These are phyloP conservation scores for Hemicentrotus pulcherrimus DNA, from an alignment of 35 echinoderm and acorn worm genomes.

Conservation along the genomic window DNA sequence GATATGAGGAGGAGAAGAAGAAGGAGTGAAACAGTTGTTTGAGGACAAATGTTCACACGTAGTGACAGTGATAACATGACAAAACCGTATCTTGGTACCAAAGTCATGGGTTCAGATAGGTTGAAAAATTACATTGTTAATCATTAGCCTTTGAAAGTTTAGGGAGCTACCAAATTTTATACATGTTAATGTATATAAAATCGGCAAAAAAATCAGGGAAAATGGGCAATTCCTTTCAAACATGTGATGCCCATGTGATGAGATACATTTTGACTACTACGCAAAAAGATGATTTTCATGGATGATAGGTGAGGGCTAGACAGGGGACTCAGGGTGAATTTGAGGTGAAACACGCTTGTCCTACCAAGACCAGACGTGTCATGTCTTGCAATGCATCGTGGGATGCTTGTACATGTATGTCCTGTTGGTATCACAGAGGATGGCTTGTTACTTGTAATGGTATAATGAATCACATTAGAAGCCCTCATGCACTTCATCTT, in stretches of 20 bases:
- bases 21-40: neutral
- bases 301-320: neutral
- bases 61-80: neutral
- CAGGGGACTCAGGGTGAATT: neutral
- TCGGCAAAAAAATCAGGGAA: neutral
- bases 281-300: neutral
- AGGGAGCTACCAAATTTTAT: neutral
- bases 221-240: neutral
- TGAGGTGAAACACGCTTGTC: neutral
- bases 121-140: neutral
- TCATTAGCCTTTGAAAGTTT: neutral
- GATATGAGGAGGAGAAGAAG: neutral
- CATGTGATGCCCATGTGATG: neutral
- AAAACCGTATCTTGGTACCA: neutral
- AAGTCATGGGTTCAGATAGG: neutral
- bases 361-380: neutral
- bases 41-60: neutral
- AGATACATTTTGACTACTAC: neutral
- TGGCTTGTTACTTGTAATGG: conserved; percentile 23
- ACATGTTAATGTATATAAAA: neutral
- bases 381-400: neutral
- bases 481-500: neutral
- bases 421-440: neutral
- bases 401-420: neutral
- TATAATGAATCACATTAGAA: conserved; percentile 15